phyloP scores from a whole-genome alignment of 2,113 vertebrate genomes.

The Dascyllus trimaculatus region DNA sequence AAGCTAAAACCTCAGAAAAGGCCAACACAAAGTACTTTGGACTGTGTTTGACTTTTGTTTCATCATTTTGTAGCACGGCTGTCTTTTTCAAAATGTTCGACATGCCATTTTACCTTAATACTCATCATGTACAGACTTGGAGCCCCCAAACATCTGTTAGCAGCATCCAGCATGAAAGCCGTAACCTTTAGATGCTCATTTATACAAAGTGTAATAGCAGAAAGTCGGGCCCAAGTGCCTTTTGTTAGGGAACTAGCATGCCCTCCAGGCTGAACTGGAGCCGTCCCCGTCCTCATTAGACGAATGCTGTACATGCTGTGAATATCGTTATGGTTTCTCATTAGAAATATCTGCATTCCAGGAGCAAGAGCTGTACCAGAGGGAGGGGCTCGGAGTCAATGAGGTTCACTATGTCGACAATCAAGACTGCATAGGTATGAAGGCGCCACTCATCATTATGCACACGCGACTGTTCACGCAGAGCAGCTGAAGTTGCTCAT shows the following conservation, averaged over 20 bases:
- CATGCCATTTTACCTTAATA: background rate
- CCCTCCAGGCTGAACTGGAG: background rate
- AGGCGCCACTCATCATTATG: background rate
- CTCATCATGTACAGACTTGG: background rate
- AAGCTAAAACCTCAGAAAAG: background rate
- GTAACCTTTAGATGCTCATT: conserved; percentile 13
- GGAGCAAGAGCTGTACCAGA: conserved; percentile 98
- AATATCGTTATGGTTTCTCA: conserved; percentile 32
- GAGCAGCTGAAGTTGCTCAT: background rate
- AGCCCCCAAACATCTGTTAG: background rate
- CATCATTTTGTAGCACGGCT: background rate
- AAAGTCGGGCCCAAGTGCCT: background rate
- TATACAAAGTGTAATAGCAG: background rate
- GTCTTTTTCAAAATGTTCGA: background rate
- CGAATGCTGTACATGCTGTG: background rate
- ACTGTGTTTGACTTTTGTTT: background rate
- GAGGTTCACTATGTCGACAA: conserved; percentile 99
- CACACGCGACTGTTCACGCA: background rate
- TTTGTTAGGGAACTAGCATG: background rate
- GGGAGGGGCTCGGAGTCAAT: conserved; percentile 95
- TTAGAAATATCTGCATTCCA: conserved; percentile 73
- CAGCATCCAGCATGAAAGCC: background rate
- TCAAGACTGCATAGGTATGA: conserved; percentile 96
- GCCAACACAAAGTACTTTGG: background rate
- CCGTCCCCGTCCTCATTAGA: conserved; percentile 36